Base-by-base conservation (phyloP, 2,113 vertebrate species). In the Saccopteryx leptura region DNA sequence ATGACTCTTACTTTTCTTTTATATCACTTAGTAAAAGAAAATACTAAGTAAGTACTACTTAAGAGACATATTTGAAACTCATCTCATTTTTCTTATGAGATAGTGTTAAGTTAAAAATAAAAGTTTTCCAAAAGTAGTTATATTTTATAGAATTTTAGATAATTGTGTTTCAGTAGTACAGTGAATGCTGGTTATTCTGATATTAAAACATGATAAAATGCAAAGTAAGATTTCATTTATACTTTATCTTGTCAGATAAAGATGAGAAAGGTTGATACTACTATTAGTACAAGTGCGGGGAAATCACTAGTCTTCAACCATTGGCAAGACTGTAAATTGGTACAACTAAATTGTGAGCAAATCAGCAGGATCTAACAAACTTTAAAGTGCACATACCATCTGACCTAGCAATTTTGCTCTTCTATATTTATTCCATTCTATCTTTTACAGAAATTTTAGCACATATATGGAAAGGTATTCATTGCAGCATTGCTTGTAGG, bases 401-500 rank as follows among this genome's bases (percentile, higher is more conserved):
- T 93, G 19, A 90, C 26, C 14, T 54, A 79, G 56, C 31, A 88
- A 21, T 68, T 13, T 50, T 90, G 4, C 56, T 69, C 54, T 82
- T 68, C 11, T 78, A 0, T 66, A 33, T 87, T 52, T 76, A 23
- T 81, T 61, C 9, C 17, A 91, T 33, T 91, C 76, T 78, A 3
- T 91, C 23, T 39, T 91, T 56, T 89, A 52, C 11, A 80, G 78
- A 91, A 91, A 87, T 84, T 60, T 71, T 69, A 85, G 61, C 31
- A 72, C 33, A 96, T 48, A 86, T 91, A 8, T 58, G 1, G 85
- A 88, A 94, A 78, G 33, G 8, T 90, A 83, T 83, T 96, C 63
- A 86, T 91, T 95, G 86, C 72, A 93, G 86, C 74, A 80, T 90
- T 95, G 31, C 54, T 96, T 94, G 1, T 93, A 93, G 84, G 90